These are phyloP conservation scores for Drosophila athabasca DNA, from an alignment of 1,140 invertebrate genomes.

Conservation along the genomic window DNA sequence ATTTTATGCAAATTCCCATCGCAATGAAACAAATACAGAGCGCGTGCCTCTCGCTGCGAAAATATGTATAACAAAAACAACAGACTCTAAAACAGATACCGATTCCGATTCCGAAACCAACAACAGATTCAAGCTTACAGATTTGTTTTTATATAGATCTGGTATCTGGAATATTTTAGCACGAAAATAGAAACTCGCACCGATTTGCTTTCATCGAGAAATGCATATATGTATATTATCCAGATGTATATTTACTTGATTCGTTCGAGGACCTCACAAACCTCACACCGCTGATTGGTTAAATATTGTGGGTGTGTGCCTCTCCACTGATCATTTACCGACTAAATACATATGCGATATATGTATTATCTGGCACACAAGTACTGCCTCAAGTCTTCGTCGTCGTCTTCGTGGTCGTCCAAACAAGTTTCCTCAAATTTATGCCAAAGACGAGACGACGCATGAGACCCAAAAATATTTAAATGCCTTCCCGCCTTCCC, in stretches of 20 bases:
- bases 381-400: too few species aligned
- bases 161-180: slow-evolving; percentile 36
- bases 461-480: slow-evolving; percentile 17
- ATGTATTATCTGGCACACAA: slow-evolving; percentile 18
- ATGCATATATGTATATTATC: slow-evolving; percentile 5
- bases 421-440: slow-evolving; percentile 43
- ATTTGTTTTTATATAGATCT: slow-evolving; percentile 28
- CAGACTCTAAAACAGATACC: slow-evolving; percentile 12
- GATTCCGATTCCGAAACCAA: slow-evolving; percentile 15
- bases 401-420: too few species aligned
- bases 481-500: slow-evolving; percentile 11
- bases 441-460: slow-evolving; percentile 13
- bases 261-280: neutral
- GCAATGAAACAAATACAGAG: slow-evolving; percentile 35
- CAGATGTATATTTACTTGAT: neutral
- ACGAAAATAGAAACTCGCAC: slow-evolving; percentile 22
- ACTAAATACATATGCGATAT: slow-evolving; percentile 1
- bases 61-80: slow-evolving; percentile 43
- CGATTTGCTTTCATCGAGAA: slow-evolving; percentile 4
- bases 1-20: slow-evolving; percentile 75
- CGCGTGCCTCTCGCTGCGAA: slow-evolving; percentile 42
- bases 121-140: neutral
- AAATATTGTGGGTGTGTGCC: slow-evolving; percentile 32
- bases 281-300: slow-evolving; percentile 27
- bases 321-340: neutral